Conservation (phyloP, 2,797 vertebrate genomes). For the Phalanger gymnotis region DNA sequence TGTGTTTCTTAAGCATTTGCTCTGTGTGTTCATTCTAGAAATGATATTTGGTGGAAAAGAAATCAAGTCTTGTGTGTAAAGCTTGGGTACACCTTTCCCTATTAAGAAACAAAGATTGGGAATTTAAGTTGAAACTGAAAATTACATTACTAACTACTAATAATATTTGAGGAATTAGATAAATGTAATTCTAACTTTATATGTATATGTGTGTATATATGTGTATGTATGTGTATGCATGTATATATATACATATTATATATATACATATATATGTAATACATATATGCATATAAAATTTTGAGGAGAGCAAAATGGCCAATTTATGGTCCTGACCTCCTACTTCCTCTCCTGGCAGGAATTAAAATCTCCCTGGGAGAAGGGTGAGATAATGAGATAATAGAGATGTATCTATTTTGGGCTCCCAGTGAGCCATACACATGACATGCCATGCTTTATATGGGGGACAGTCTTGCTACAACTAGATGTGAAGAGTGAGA, state of each 20-base stretch:
- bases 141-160: not conserved
- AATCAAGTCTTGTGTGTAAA: not conserved
- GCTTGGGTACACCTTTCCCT: not conserved
- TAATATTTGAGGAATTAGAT: not conserved
- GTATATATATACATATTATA: no score
- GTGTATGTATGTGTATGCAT: no score
- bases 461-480: not conserved
- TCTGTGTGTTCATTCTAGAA: not conserved
- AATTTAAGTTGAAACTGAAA: not conserved
- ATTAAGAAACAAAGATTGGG: not conserved
- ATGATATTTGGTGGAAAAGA: not conserved
- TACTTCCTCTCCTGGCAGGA: not conserved
- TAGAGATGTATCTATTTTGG: not conserved
- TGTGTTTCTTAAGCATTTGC: not conserved
- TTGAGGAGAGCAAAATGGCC: not conserved
- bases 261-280: no score
- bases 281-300: not conserved
- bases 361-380: not conserved
- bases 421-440: not conserved
- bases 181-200: not conserved
- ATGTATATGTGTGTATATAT: no score
- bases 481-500: not conserved
- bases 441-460: not conserved
- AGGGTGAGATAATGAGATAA: not conserved
- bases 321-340: not conserved